Base-by-base conservation (phyloP, 2,888 invertebrate genomes). In the Chirona hameri region DNA sequence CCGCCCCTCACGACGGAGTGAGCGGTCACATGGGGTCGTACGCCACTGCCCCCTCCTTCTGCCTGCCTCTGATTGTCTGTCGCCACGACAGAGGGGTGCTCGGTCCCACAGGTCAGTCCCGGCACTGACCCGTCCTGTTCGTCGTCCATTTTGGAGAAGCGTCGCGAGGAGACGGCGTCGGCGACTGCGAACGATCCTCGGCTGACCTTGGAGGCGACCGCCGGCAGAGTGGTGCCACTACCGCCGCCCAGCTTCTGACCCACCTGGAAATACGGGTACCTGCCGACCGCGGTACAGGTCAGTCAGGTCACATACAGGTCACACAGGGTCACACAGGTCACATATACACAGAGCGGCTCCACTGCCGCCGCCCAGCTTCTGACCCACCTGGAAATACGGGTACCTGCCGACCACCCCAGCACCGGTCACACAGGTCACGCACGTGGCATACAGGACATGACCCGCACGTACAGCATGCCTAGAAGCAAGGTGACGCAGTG, bases 171-270 rank as follows among this genome's bases (percentile, higher is more conserved):
- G 24, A 21, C 24, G 39, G 76, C 46, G 2, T 46, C 18, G 7
- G 24, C 24, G 39, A n/a, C 46, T 39, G 39, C 76, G 76, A 76
- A 76, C 39, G 76, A 76, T 7, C 24, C 76, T 12, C 76, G 76
- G 24, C 72, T 72, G 72, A 12, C 31, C 10, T 18, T 31, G 72
- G 27, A 9, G 29, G 29, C 1, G 31, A 27, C 18, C 4, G 31
- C 72, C 18, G 72, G 29, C 72, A 72, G 27, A 2, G 24, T 24
- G 39, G 18, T 14, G 46, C 76, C 39, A 24, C 76, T 46, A 24
- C 39, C 76, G 46, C 76, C 76, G 76, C 76, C 76, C 76, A 76
- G 76, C 76, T 76, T 76, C 76, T 76, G 76, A 9, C 76, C 76
- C 76, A 76, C 76, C 46, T 76, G 76, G 46, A 76, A 76, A 39